Percentiles rank a stretch among this genome's conserved stretches.
Conservation (phyloP, 2,888 invertebrate genomes). For the Andrena bicolor region DNA sequence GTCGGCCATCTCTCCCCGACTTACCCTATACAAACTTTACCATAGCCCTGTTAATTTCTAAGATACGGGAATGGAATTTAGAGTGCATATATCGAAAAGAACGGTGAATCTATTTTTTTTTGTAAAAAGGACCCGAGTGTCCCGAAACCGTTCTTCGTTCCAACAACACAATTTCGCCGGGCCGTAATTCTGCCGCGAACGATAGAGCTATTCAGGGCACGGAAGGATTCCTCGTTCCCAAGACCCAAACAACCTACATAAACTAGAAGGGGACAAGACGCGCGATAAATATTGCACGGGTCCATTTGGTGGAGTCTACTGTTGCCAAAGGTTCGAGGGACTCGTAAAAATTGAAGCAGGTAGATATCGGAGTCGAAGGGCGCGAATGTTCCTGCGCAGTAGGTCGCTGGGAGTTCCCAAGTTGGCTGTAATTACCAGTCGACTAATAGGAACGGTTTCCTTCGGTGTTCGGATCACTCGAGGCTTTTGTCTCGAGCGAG, state of each 20-base stretch:
- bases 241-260: background rate
- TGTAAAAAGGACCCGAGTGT: too few relatives aligned
- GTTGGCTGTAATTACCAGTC: conserved; percentile 48
- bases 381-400: background rate
- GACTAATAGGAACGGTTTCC: conserved; percentile 30
- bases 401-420: conserved; percentile 40
- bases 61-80: too few relatives aligned
- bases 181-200: background rate
- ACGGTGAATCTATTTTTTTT: too few relatives aligned
- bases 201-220: background rate
- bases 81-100: too few relatives aligned
- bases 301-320: background rate
- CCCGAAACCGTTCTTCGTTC: background rate
- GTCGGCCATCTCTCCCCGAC: too few relatives aligned
- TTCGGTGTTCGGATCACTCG: conserved; percentile 13
- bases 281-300: background rate
- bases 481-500: conserved; percentile 40
- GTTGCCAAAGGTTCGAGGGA: background rate
- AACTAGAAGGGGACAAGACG: background rate
- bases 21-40: too few relatives aligned
- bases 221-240: background rate
- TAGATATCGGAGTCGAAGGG: background rate
- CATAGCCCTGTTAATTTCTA: too few relatives aligned
- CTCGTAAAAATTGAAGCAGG: conserved; percentile 21
- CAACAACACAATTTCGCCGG: background rate